Evolutionary conservation across 2,797 vertebrate genomes (phyloP).

Genomic region (Crenichthys baileyi): DNA sequence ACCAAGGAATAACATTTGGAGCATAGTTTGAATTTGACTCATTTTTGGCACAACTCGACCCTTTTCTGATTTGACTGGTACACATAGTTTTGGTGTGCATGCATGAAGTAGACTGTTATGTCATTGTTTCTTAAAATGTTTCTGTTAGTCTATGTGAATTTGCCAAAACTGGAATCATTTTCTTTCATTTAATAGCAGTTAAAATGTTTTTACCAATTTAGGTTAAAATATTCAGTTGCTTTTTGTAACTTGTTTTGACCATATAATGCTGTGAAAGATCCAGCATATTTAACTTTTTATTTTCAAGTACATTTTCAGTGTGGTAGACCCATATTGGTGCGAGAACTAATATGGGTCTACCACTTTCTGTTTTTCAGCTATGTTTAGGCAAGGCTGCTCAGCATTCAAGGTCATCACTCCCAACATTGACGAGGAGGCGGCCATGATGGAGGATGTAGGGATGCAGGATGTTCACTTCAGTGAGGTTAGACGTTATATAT

Average conservation of each 20-base stretch:
- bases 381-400: conserved; percentile 94
- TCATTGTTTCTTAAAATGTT: background rate
- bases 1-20: no score
- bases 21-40: background rate
- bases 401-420: conserved; percentile 97
- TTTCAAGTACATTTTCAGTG: background rate
- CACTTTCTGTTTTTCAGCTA: conserved; percentile 75
- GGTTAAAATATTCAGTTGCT: background rate
- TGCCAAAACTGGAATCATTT: background rate
- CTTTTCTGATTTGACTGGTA: background rate
- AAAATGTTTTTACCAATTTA: background rate
- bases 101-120: background rate
- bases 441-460: conserved; percentile 99
- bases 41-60: background rate
- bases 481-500: conserved; percentile 79
- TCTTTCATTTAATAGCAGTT: background rate
- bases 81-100: background rate
- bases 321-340: background rate
- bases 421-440: conserved; percentile 98
- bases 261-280: background rate
- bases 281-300: background rate
- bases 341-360: no score
- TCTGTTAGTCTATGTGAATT: background rate
- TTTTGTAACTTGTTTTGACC: background rate
- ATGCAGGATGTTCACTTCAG: conserved; percentile 99